Percentiles rank a stretch among this genome's conserved stretches.
Conservation (phyloP, 1,140 invertebrate species). For the Cyrtorhinus lividipennis region DNA sequence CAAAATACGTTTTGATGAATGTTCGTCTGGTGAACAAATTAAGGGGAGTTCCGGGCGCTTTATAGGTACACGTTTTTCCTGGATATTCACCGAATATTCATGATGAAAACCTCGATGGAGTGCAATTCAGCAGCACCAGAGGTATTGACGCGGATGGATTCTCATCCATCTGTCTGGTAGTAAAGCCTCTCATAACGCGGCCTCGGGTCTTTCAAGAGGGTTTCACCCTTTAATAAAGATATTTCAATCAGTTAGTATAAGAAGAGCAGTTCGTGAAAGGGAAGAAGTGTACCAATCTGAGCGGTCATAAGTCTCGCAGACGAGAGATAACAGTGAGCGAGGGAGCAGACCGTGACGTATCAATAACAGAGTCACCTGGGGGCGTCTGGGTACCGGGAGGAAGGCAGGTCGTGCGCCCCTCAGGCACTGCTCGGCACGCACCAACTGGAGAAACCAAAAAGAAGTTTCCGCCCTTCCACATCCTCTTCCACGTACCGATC, state of each 20-base stretch:
- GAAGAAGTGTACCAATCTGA: neutral
- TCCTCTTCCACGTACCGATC: neutral
- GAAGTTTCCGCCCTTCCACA: neutral
- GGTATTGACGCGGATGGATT: no score
- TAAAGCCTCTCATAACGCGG: no score
- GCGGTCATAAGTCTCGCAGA: neutral
- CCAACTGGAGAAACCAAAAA: neutral
- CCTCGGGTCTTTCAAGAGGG: no score
- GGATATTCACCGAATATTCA: no score
- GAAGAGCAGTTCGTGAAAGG: neutral
- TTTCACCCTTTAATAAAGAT: neutral
- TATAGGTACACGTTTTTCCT: no score
- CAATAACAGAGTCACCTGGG: slow-evolving; percentile 4
- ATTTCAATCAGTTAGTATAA: neutral
- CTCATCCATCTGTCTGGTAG: no score
- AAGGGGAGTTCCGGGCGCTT: no score
- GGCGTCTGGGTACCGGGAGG: neutral
- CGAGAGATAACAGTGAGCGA: neutral
- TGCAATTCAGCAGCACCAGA: no score
- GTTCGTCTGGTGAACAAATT: no score
- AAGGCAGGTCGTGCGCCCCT: neutral
- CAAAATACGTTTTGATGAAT: no score
- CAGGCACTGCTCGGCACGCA: neutral
- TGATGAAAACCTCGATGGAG: no score
- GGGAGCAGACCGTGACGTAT: slow-evolving; percentile 3